These are phyloP conservation scores for Daptonema setosum DNA, from an alignment of 2,888 invertebrate species.

Conservation along the genomic window DNA sequence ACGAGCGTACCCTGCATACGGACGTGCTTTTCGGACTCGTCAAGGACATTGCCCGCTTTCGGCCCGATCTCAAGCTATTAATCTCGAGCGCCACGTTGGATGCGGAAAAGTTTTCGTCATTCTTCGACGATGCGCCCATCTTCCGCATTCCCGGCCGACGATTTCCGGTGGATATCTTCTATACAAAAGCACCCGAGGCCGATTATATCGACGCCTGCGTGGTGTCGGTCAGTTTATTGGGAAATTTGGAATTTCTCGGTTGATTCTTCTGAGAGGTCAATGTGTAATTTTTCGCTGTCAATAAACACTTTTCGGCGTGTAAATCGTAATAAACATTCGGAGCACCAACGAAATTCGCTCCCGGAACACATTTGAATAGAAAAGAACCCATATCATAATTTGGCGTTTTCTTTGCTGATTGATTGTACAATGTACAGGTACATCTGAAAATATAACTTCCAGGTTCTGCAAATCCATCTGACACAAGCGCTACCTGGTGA, in stretches of 20 bases:
- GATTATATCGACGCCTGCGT: slow-evolving; percentile 95
- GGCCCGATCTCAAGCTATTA: slow-evolving; percentile 60
- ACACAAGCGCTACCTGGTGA: slow-evolving; percentile 78
- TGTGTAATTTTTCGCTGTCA: slow-evolving; percentile 17
- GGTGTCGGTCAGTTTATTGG: slow-evolving; percentile 45
- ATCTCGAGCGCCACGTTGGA: slow-evolving; percentile 95
- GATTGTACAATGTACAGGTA: too few species aligned
- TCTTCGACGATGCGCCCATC: slow-evolving; percentile 94
- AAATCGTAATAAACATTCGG: too few species aligned
- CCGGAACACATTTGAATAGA: too few species aligned
- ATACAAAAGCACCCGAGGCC: slow-evolving; percentile 94
- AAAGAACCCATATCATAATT: too few species aligned
- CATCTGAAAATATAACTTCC: slow-evolving; percentile 92
- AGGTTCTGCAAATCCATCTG: slow-evolving; percentile 87
- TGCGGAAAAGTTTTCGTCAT: slow-evolving; percentile 70
- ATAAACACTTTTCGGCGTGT: too few species aligned
- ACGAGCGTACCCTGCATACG: slow-evolving; percentile 89
- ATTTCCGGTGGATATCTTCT: slow-evolving; percentile 81
- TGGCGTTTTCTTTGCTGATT: too few species aligned
- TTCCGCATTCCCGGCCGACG: slow-evolving; percentile 89
- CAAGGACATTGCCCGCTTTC: slow-evolving; percentile 17
- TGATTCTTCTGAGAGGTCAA: too few species aligned
- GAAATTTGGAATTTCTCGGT: not conserved
- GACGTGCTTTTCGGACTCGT: slow-evolving; percentile 86
- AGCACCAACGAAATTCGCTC: too few species aligned